Conservation (phyloP, 1,140 invertebrate species). For the Calycopis cecrops region DNA sequence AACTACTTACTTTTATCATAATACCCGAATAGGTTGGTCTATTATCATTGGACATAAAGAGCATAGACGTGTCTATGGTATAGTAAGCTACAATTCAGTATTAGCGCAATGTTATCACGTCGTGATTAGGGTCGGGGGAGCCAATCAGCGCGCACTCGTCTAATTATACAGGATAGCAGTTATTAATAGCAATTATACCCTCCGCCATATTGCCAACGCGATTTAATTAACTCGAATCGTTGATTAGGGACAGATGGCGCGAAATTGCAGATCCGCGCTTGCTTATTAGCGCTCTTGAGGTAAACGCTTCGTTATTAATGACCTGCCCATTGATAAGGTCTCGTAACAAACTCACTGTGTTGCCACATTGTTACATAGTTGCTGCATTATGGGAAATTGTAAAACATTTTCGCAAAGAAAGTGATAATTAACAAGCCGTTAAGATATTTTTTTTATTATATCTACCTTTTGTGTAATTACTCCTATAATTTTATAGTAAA, state of each 20-base stretch:
- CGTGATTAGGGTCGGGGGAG: conserved; percentile 59
- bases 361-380: too few species aligned
- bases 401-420: too few species aligned
- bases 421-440: too few species aligned
- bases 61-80: conserved; percentile 32
- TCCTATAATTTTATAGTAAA: too few species aligned
- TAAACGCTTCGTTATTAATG: conserved; percentile 29
- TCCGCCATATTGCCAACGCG: conserved; percentile 67
- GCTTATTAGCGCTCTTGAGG: conserved; percentile 51
- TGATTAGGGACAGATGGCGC: conserved; percentile 70
- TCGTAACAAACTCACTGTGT: background rate
- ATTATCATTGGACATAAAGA: background rate
- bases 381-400: too few species aligned
- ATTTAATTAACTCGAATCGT: conserved; percentile 72
- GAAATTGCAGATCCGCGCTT: conserved; percentile 52
- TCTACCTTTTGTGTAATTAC: too few species aligned
- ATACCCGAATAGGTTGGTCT: too few species aligned
- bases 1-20: too few species aligned
- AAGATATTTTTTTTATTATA: too few species aligned
- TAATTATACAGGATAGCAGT: conserved; percentile 72
- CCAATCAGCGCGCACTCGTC: conserved; percentile 59
- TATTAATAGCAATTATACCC: conserved; percentile 72
- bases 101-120: conserved; percentile 70
- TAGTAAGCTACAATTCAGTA: conserved; percentile 41
- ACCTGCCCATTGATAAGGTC: conserved; percentile 11